Evolutionary conservation across 2,797 vertebrate genomes (phyloP), one percentile per base, ranked within the genome.

Genomic region (Carcharodon carcharias): DNA sequence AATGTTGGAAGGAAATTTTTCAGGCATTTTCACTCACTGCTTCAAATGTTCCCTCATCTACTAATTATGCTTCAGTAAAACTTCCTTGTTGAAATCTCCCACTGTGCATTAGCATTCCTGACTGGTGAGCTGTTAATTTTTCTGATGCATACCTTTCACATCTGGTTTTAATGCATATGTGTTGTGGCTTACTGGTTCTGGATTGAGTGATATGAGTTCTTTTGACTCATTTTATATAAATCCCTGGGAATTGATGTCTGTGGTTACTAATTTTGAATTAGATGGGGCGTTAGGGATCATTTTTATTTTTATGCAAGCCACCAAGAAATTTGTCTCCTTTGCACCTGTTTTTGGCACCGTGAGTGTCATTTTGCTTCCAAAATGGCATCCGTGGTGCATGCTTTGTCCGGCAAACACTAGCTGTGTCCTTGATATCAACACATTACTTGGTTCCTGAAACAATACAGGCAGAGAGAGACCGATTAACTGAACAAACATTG

Each of bases 51-150:
- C 93, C 56, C 63, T 95, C n/a, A 95, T 45, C 45, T 95, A 35
- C 50, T 56, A 95, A 95, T 77, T 77, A 54, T 56, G 18, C 14
- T 95, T 95, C 94, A 95, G 50, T 73, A 71, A 77, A 73, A 56
- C 71, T 95, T 95, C 28, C 94, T 77, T 31, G 94, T 95, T 95
- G 69, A 95, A 73, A 50, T 77, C 69, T 77, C 94, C 71, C 94
- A 77, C 67, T 95, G 73, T 56, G 67, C 69, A 77, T 77, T 77
- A 77, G 69, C 94, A 95, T 95, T 95, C 94, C 94, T 95, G 69
- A 95, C 56, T 77, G 67, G 94, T 95, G 94, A 95, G 94, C 50
- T 77, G 45, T 77, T 95, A 95, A 95, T 73, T 95, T 73, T 95
- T 95, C 94, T 77, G 50, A 95, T 95, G 94, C 94, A 95, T 95